phyloP scores from a whole-genome alignment of 2,113 vertebrate species.

The Sebastes fasciatus region DNA sequence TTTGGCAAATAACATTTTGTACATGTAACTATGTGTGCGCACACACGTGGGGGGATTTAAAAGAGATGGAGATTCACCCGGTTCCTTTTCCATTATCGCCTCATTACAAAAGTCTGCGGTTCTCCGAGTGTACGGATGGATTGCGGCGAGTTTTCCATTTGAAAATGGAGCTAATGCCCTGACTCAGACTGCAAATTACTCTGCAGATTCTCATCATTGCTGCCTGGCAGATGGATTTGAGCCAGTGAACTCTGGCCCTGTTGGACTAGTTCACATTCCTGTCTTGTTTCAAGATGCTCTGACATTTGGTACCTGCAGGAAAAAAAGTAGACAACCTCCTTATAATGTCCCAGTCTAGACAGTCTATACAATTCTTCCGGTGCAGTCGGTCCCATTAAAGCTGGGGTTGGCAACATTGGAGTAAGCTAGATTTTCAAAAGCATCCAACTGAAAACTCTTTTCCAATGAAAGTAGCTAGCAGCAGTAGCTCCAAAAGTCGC shows the following conservation, averaged over 20 bases:
- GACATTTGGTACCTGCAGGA: constrained; percentile 28
- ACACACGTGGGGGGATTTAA: constrained; percentile 6
- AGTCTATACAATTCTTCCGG: neutral
- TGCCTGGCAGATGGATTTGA: constrained; percentile 49
- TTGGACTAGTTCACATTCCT: constrained; percentile 39
- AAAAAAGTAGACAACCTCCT: constrained; percentile 14
- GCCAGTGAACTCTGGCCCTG: constrained; percentile 55
- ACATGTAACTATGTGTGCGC: neutral
- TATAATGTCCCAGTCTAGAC: constrained; percentile 16
- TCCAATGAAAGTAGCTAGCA: no score
- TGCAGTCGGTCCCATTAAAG: neutral
- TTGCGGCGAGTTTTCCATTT: constrained; percentile 61
- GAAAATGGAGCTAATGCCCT: constrained; percentile 69
- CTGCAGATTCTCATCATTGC: constrained; percentile 59
- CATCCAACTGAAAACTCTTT: no score
- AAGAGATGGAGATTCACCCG: constrained; percentile 46
- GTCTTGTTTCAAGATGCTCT: constrained; percentile 39
- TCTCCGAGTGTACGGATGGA: constrained; percentile 58
- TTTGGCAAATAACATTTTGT: constrained; percentile 28
- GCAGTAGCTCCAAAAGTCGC: no score
- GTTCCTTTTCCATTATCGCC: constrained; percentile 67
- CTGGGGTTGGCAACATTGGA: no score
- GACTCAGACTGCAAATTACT: constrained; percentile 68
- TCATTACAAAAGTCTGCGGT: constrained; percentile 63
- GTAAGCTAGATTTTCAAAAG: no score